Evolutionary conservation across 2,888 invertebrate species (phyloP), one percentile per base, ranked within the genome.

Genomic region (Mythimna impura): DNA sequence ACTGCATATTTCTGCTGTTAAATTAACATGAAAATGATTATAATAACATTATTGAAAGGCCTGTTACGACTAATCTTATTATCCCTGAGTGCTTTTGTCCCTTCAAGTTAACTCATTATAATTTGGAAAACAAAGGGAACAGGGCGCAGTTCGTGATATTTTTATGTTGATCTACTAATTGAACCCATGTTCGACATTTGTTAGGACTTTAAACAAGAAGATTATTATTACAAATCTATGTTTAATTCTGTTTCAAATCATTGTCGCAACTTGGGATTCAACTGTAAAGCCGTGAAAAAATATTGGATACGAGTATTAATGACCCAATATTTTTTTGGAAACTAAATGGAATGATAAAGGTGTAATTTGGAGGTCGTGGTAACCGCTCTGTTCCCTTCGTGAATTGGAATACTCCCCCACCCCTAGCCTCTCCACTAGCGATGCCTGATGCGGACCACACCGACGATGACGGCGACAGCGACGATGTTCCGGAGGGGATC

Each of bases 51-150:
- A 76, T 85, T 78, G 71, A 85, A 83, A 81, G 76, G 71, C 57
- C 71, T 74, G 69, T 71, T 78, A 66, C 30, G 57, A 74, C 70
- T 81, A 71, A 85, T 75, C 81, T 74, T 67, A 83, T 85, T 83
- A 78, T 80, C 63, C 47, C 69, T 57, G 70, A 85, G 71, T 75
- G 78, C 75, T 80, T 80, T 85, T 78, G 71, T 83, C 78, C 72
- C 61, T 62, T 82, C 60, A 74, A 83, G 72, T 78, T 73, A 76
- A 76, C 76, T 85, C 75, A 77, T 82, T 82, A 85, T 76, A 76
- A 81, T 83, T 82, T 74, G 17, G 57, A 65, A 79, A 81, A 77
- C 75, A 83, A 84, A 79, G 76, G 72, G 63, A 71, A 60, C 52
- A 9, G 12, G 64, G 40, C 58, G 54, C 63, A 57, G 60, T 64